Percentiles rank a stretch among this genome's conserved stretches.
Evolutionary conservation across 2,888 invertebrate species (phyloP).

Genomic region (Ophion obscuratus): DNA sequence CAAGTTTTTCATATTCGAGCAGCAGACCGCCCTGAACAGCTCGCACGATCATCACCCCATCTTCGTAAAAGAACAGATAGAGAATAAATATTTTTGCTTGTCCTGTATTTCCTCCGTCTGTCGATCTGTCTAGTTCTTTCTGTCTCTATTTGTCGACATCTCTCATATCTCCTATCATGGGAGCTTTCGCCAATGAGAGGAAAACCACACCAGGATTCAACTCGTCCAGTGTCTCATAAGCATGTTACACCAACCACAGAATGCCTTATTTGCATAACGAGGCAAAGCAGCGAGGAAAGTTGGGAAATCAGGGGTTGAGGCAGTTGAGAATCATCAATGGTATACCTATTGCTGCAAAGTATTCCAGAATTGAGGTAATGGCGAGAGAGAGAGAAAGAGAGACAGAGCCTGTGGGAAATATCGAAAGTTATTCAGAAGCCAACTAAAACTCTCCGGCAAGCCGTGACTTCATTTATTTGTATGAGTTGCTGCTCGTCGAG

Average conservation of each 20-base stretch:
- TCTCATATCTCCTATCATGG: background rate
- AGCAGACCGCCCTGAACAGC: conserved; percentile 10
- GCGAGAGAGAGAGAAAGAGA: background rate
- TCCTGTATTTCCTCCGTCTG: background rate
- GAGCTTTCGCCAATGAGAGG: conserved; percentile 40
- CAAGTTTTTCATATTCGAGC: conserved; percentile 27
- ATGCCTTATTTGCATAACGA: conserved; percentile 44
- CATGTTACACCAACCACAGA: conserved; percentile 14
- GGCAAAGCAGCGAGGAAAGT: background rate
- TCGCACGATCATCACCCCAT: conserved; percentile 5
- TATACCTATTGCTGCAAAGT: conserved; percentile 38
- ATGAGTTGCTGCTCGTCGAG: conserved; percentile 8
- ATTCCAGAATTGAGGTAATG: background rate
- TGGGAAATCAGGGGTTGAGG: background rate
- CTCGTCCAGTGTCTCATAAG: conserved; percentile 16
- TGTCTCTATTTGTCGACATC: background rate
- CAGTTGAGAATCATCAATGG: conserved; percentile 6
- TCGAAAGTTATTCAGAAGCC: background rate
- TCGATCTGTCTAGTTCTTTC: background rate
- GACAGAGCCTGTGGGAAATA: background rate
- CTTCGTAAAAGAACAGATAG: background rate
- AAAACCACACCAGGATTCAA: conserved; percentile 39
- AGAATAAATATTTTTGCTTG: background rate
- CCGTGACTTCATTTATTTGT: background rate
- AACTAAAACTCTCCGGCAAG: conserved; percentile 29